These are phyloP conservation scores for Macropodus opercularis DNA, from an alignment of 2,797 vertebrate genomes.

Conservation along the genomic window DNA sequence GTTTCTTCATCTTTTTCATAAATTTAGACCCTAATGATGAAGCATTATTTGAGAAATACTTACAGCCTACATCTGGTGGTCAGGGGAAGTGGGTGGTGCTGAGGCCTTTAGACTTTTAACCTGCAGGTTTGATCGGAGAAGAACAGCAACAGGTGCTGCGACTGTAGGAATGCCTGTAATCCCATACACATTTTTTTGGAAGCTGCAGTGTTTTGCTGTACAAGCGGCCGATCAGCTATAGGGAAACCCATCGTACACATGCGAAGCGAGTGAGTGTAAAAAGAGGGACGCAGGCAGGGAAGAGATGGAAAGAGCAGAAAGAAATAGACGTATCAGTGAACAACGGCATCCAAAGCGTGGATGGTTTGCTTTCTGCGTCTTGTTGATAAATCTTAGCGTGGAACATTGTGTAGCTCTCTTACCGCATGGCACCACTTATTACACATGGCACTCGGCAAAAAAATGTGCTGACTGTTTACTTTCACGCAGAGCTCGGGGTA, in stretches of 20 bases:
- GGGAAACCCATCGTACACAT: slow-evolving; percentile 54
- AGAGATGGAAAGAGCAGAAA: slow-evolving; percentile 38
- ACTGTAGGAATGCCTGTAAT: slow-evolving; percentile 31
- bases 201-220: slow-evolving; percentile 49
- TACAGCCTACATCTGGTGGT: slow-evolving; percentile 27
- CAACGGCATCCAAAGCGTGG: slow-evolving; percentile 26
- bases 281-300: slow-evolving; percentile 15
- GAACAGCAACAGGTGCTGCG: slow-evolving; percentile 28
- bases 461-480: slow-evolving; percentile 56
- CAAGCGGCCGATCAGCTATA: slow-evolving; percentile 43
- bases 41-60: slow-evolving; percentile 9
- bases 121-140: slow-evolving; percentile 23
- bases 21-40: slow-evolving; percentile 25
- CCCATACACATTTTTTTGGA: slow-evolving; percentile 50
- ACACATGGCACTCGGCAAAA: slow-evolving; percentile 46
- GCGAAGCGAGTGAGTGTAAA: slow-evolving; percentile 28
- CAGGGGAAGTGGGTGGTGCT: background rate
- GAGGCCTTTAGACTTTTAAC: slow-evolving; percentile 23
- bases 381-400: slow-evolving; percentile 51
- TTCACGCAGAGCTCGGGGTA: slow-evolving; percentile 50
- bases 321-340: slow-evolving; percentile 50
- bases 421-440: slow-evolving; percentile 55
- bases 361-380: slow-evolving; percentile 58
- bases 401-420: slow-evolving; percentile 49
- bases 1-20: slow-evolving; percentile 36